Evolutionary conservation across 2,113 vertebrate species (phyloP), one percentile per base, ranked within the genome.

Genomic region (Gadus chalcogrammus): DNA sequence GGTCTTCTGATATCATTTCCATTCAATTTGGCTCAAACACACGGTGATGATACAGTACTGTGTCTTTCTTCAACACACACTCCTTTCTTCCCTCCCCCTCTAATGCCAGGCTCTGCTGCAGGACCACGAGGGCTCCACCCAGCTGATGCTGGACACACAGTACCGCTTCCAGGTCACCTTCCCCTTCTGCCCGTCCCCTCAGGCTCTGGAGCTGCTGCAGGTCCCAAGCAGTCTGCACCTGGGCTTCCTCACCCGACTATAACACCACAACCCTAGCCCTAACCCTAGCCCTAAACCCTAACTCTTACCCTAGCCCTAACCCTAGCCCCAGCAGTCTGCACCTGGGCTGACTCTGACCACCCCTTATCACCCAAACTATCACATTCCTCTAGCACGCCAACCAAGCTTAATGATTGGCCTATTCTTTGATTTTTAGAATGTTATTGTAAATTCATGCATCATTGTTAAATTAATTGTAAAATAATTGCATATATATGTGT

Each of bases 91-190:
- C 53, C 53, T 35, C 31, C 31, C 31, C 31, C 31, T 48, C 12
- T 80, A 17, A 63, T 91, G 90, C 68, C 80, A 99, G 97, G 90
- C 92, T 0, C 74, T 96, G 76, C 89, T 98, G 1, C 95, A 87
- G 70, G 92, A 90, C 67, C 94, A 94, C 4, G 94, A 94, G 64
- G 93, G 94, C 0, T 86, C 88, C 0, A 79, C 91, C 0, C 96
- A 96, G 69, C 55, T 99, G 79, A 95, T 99, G 96, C 71, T 95
- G 9, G 97, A 99, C 28, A 88, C 93, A 70, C 94, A 95, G 64
- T 93, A 97, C 11, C 93, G 91, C 78, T 99, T 97, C 85, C 97
- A 96, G 92, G 97, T 97, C 89, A 98, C 87, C 0, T 99, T 99
- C 86, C 97, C 97, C 31, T 99, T 94, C 82, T 92, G 87, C 58